These are phyloP conservation scores for Gymnothorax javanicus DNA, from an alignment of 2,797 vertebrate species.

Conservation along the genomic window DNA sequence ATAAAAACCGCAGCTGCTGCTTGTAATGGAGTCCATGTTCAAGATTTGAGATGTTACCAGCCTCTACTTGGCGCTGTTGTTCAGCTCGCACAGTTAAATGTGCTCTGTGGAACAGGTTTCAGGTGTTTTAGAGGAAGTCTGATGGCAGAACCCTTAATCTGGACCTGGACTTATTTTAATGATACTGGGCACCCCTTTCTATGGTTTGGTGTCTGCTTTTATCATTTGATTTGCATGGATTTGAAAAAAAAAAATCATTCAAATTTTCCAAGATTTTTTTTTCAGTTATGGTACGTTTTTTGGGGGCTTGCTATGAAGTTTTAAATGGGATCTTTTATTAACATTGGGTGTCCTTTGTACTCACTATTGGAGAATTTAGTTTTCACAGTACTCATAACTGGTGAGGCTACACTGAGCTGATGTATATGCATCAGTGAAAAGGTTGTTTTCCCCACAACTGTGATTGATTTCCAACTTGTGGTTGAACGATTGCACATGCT, in stretches of 20 bases:
- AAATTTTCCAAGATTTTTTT: neutral
- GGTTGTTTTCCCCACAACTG: neutral
- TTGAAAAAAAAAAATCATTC: neutral
- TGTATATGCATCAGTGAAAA: neutral
- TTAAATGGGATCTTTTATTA: slow-evolving; percentile 47
- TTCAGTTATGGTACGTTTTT: neutral
- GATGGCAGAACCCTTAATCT: neutral
- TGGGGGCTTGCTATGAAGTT: neutral
- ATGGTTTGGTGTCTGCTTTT: neutral
- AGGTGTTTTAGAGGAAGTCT: neutral
- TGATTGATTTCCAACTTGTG: neutral
- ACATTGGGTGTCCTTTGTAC: slow-evolving; percentile 35
- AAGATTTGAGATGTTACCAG: too few relatives aligned
- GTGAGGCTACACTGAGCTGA: neutral
- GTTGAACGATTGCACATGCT: neutral
- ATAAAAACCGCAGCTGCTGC: too few relatives aligned
- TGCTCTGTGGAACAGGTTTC: too few relatives aligned
- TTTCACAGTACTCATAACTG: neutral
- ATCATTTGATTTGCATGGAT: neutral
- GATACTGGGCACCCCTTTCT: neutral
- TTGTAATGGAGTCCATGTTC: too few relatives aligned
- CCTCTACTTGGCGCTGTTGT: too few relatives aligned
- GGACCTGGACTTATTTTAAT: neutral
- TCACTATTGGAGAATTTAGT: neutral
- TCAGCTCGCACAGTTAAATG: too few relatives aligned